Conservation (phyloP, 2,888 invertebrate genomes). For the Mellilla xanthometata region DNA sequence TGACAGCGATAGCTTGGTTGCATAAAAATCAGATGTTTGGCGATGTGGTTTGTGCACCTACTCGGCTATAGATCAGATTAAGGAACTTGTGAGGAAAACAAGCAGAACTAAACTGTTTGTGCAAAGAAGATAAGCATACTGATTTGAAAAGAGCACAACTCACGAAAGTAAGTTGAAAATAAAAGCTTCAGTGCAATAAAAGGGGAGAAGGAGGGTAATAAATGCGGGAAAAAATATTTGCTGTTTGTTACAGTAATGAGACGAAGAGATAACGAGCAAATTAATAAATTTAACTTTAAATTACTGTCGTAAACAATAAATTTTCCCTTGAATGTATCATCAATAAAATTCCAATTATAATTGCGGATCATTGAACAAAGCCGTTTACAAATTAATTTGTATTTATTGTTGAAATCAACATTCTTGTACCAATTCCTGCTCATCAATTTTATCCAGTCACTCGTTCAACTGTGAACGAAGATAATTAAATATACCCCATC, state of each 20-base stretch:
- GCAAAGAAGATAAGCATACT: slow-evolving; percentile 3
- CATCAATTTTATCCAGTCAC: slow-evolving; percentile 44
- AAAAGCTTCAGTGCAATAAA: too few species aligned
- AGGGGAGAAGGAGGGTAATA: too few species aligned
- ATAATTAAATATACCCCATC: slow-evolving; percentile 26
- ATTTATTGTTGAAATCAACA: slow-evolving; percentile 42
- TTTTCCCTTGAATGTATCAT: background rate
- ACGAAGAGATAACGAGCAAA: too few species aligned
- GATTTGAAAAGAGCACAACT: too few species aligned
- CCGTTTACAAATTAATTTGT: slow-evolving; percentile 16
- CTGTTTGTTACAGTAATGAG: too few species aligned
- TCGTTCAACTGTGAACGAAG: slow-evolving; percentile 25
- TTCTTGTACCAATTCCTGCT: slow-evolving; percentile 41
- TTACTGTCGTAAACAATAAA: background rate
- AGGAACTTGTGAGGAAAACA: slow-evolving; percentile 12
- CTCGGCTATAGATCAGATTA: slow-evolving; percentile 15
- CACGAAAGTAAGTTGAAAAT: too few species aligned
- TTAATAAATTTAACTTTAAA: too few species aligned
- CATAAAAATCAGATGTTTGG: slow-evolving; percentile 1
- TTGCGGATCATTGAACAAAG: slow-evolving; percentile 9
- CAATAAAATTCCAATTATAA: slow-evolving; percentile 15
- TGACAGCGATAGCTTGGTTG: background rate
- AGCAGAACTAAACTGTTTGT: slow-evolving; percentile 5
- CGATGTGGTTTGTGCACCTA: slow-evolving; percentile 24
- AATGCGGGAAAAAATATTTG: too few species aligned